Evolutionary conservation across 2,888 invertebrate species (phyloP), one percentile per base, ranked within the genome.

Genomic region (Leuctra nigra): DNA sequence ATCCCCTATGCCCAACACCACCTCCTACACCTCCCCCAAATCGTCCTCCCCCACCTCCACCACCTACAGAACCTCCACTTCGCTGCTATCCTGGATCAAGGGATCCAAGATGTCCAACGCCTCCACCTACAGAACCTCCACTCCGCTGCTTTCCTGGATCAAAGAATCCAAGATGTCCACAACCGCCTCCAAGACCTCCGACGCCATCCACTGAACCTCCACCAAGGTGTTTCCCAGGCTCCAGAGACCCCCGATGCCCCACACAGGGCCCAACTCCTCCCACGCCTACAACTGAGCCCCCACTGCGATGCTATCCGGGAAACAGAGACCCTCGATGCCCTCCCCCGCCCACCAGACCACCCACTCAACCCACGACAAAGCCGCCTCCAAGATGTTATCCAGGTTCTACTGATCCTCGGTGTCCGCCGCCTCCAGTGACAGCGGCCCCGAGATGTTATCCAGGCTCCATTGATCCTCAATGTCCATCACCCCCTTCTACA

Each of bases 91-190:
- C 66, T 50, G 72, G 61, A 67, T 73, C 71, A 1, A 64, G 67
- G 1, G 67, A 75, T 65, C 71, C 71, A 0, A 64, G 70, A 71
- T 77, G 67, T 70, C 74, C 59, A 70, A 73, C 23, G 33, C 50
- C 50, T 7, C 33, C 67, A 67, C 16, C 71, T 67, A 24, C 61
- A 36, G 41, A 64, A 0, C 59, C 59, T 0, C 64, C 64, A 16
- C 24, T 56, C 13, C 53, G 56, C 4, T 63, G 63, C 46, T 68
- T 59, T 54, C 66, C 57, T 36, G 48, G 57, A 24, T 59, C 65
- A 64, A 2, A 63, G 36, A 60, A 61, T 22, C 61, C 61, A 9
- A 48, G 61, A 39, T 58, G 61, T 39, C 59, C 62, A 9, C 39
- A 39, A 4, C 47, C 52, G 1, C 20, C 44, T 14, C 54, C 46